Base-by-base conservation (phyloP, 2,797 vertebrate species). In the Siniperca undulata region DNA sequence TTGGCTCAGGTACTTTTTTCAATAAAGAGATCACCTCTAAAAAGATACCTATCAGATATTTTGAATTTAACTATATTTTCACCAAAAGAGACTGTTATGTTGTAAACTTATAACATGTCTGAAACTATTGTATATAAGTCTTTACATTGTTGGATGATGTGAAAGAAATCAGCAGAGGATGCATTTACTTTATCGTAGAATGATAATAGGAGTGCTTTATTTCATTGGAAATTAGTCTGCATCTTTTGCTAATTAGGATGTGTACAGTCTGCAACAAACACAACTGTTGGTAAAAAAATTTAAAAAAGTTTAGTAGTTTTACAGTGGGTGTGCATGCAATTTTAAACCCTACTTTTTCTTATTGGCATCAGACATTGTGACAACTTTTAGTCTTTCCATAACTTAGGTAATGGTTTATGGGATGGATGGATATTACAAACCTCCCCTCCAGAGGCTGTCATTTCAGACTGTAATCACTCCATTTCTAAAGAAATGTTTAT, bases 1-100 rank as follows among this genome's bases (percentile, higher is more conserved):
- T 93, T 95, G 95, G 92, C 95, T 96, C 95, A 96, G 96, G 95
- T 96, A 95, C 92, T 95, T 95, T 95, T 94, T 95, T 93, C 89
- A 92, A 91, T 93, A 87, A 91, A 94, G 89, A 94, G 91, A 94
- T 94, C 85, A 80, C 88, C 89, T 95, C 92, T 92, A 92, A 93
- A 94, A 94, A 90, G 88, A 93, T 90, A 94, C 88, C 91, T 92
- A 93, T 93, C 84, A 93, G 90, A 95, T 95, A 94, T 95, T 96
- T 94, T 95, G 89, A 92, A 93, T 93, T 94, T 92, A 92, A 84
- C 87, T 95, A 94, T 95, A 94, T 95, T 96, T 95, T 96, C 94
- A 95, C 93, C 93, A 92, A 93, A 95, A 93, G 91, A 95, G 92
- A 96, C 94, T 95, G 94, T 95, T 95, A 92, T 90, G 89, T 93